phyloP scores from a whole-genome alignment of 1,140 invertebrate genomes.

The Orchestia grillus region DNA sequence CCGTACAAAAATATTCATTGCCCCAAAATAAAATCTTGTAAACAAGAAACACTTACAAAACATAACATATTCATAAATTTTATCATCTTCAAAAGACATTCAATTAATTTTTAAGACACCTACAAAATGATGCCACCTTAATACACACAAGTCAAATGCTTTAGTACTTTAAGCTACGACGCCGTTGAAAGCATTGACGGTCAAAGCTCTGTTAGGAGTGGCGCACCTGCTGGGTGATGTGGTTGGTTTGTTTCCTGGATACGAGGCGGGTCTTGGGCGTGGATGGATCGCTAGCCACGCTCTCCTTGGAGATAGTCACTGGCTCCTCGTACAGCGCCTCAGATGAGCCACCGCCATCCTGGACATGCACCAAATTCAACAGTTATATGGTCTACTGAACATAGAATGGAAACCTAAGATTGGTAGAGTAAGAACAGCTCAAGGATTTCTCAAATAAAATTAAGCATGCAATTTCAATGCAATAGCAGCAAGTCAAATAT shows the following conservation, averaged over 20 bases:
- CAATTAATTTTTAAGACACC: neutral
- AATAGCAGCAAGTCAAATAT: too few relatives aligned
- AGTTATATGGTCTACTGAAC: neutral
- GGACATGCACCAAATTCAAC: neutral
- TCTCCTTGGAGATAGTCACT: neutral
- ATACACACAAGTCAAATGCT: too few relatives aligned
- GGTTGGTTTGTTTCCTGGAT: slow-evolving; percentile 65
- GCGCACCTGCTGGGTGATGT: slow-evolving; percentile 65
- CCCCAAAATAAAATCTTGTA: too few relatives aligned
- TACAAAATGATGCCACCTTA: neutral
- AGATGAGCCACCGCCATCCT: neutral
- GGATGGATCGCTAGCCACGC: neutral
- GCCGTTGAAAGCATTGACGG: too few relatives aligned
- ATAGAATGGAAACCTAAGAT: too few relatives aligned
- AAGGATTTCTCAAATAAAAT: too few relatives aligned
- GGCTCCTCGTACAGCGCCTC: slow-evolving; percentile 30
- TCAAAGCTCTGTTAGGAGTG: too few relatives aligned
- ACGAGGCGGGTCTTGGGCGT: slow-evolving; percentile 59
- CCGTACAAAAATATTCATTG: too few relatives aligned
- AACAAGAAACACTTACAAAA: too few relatives aligned
- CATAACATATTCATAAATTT: neutral
- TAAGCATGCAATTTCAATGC: too few relatives aligned
- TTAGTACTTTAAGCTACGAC: too few relatives aligned
- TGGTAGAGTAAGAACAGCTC: too few relatives aligned
- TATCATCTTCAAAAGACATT: neutral